Evolutionary conservation across 2,888 invertebrate genomes (phyloP), one percentile per base, ranked within the genome.

Genomic region (Cataglyphis albicans): DNA sequence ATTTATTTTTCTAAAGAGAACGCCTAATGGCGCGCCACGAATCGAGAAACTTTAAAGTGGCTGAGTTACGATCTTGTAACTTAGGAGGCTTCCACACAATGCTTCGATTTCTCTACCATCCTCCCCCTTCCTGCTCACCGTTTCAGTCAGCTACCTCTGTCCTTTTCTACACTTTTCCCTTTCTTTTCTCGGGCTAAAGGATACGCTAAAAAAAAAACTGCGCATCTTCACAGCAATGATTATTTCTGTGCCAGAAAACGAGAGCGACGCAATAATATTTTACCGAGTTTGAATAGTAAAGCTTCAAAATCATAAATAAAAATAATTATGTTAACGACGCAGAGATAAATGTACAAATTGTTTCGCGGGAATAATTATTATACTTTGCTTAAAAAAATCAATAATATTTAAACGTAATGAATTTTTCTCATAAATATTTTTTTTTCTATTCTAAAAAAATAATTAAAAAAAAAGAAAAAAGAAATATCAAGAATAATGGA

Each of bases 1-100:
- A 94, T 94, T 94, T 94, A 94, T 93, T 94, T 93, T 94, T 92
- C 90, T 92, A 92, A 92, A 92, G 92, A 93, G 92, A 91, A 91
- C 86, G 85, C 90, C 93, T 92, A 92, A 93, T 92, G 93, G 93
- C 89, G 91, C 89, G 90, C 91, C 91, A 88, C 86, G 91, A 91
- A 87, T 89, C 87, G 90, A 91, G 90, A 90, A 92, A 92, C 92
- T 91, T 90, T 90, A 92, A 92, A 92, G 90, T 92, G 92, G 89
- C 90, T 92, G 91, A 93, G 93, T 93, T 93, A 93, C 92, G 92
- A 92, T 90, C 92, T 92, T 91, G 92, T 91, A 91, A 92, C 91
- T 52, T 52, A 52, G 90, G 91, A 91, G 89, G 90, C 89, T 91
- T 92, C 89, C 89, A 87, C 48, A 52, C 88, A 87, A 90, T 84